These are phyloP conservation scores for Myiotriccus ornatus DNA, from an alignment of 2,797 vertebrate species.

Conservation along the genomic window DNA sequence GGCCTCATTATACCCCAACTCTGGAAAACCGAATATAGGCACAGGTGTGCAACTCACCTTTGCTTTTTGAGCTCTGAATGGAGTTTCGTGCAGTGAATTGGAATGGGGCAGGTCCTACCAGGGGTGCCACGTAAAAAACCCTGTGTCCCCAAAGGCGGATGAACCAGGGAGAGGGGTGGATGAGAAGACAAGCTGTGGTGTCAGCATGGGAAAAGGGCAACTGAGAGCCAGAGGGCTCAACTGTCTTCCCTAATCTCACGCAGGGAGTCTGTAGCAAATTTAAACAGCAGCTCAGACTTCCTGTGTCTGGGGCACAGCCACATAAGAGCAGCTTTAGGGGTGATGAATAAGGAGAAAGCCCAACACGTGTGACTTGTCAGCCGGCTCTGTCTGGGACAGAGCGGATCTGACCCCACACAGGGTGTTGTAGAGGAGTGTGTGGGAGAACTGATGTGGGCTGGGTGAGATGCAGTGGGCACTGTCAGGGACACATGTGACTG, in stretches of 20 bases:
- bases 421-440: neutral
- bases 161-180: neutral
- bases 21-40: neutral
- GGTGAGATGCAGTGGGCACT: neutral
- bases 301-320: neutral
- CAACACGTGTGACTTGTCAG: neutral
- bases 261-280: neutral
- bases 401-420: accelerated
- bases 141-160: neutral
- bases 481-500: neutral
- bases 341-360: neutral
- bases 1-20: neutral
- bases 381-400: neutral
- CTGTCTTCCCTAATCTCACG: neutral
- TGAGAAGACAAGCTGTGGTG: neutral
- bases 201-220: neutral
- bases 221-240: neutral
- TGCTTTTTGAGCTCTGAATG: neutral
- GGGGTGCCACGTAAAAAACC: accelerated
- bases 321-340: neutral
- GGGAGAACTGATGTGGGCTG: neutral
- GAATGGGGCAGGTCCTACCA: neutral
- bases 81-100: neutral
- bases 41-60: neutral
- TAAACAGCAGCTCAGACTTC: neutral